Conservation (phyloP, 2,113 vertebrate genomes). For the Macquaria ambigua region DNA sequence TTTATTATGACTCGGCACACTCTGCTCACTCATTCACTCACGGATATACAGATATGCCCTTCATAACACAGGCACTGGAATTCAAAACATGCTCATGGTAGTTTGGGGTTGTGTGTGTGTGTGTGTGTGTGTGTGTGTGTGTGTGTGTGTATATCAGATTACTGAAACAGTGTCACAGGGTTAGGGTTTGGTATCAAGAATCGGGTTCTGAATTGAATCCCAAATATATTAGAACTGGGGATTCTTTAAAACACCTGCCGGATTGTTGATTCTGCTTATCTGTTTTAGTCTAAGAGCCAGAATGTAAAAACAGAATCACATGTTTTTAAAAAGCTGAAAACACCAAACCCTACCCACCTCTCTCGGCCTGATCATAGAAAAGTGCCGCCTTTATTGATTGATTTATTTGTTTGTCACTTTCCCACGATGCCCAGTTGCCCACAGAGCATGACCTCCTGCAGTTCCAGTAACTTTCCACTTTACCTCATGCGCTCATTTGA, state of each 20-base stretch:
- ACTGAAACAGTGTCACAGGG: not conserved
- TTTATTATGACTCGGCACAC: slow-evolving; percentile 24
- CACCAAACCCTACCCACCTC: not conserved
- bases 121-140: not conserved
- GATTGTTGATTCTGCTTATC: not conserved
- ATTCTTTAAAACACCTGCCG: not conserved
- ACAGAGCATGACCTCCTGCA: slow-evolving; percentile 9
- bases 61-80: slow-evolving; percentile 2
- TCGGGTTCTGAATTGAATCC: not conserved
- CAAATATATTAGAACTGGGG: not conserved
- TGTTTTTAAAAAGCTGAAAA: not conserved
- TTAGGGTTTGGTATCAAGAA: not conserved
- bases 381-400: not conserved
- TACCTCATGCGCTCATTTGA: not conserved
- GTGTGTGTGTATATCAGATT: not conserved
- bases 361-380: not conserved
- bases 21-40: not conserved
- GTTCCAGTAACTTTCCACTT: slow-evolving; percentile 28
- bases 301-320: too few species aligned
- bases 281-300: not conserved
- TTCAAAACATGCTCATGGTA: slow-evolving; percentile 22
- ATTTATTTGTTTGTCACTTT: not conserved
- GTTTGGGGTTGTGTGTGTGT: not conserved
- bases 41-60: not conserved
- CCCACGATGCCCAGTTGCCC: not conserved